Percentiles rank a stretch among this genome's conserved stretches.
These are phyloP conservation scores for Lamellibrachia columna DNA, from an alignment of 2,888 invertebrate species.

Conservation along the genomic window DNA sequence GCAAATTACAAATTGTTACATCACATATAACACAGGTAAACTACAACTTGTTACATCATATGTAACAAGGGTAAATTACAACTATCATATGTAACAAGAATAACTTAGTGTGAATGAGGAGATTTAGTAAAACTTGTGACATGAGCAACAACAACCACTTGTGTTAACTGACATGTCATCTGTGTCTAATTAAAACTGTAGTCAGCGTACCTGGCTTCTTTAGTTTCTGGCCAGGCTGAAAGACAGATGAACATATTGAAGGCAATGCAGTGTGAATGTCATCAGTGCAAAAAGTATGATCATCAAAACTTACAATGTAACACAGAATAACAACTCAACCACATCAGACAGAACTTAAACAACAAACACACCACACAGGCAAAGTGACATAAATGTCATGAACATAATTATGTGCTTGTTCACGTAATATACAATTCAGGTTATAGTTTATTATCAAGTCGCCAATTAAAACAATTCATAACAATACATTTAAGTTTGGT, in stretches of 20 bases:
- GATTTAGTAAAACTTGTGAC: background rate
- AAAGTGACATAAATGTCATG: background rate
- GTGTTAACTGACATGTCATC: background rate
- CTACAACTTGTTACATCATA: too few relatives aligned
- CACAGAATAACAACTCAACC: too few relatives aligned
- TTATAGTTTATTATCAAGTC: background rate
- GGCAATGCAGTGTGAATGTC: background rate
- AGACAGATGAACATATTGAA: slow-evolving; percentile 31
- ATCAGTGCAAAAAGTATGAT: background rate
- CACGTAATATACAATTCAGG: background rate
- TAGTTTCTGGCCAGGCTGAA: slow-evolving; percentile 45
- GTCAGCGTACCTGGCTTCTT: slow-evolving; percentile 52
- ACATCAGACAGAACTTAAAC: background rate
- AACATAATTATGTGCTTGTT: background rate
- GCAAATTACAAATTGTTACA: too few relatives aligned
- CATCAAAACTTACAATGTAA: background rate
- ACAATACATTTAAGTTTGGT: background rate
- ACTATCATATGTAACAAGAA: background rate
- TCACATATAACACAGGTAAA: too few relatives aligned
- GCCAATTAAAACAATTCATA: background rate
- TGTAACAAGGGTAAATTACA: too few relatives aligned
- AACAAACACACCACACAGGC: background rate
- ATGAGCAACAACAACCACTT: background rate
- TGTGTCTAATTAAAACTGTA: background rate
- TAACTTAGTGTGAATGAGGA: background rate